Percentiles rank a stretch among this genome's conserved stretches.
Evolutionary conservation across 2,888 invertebrate genomes (phyloP).

Genomic region (Parnassius mnemosyne): DNA sequence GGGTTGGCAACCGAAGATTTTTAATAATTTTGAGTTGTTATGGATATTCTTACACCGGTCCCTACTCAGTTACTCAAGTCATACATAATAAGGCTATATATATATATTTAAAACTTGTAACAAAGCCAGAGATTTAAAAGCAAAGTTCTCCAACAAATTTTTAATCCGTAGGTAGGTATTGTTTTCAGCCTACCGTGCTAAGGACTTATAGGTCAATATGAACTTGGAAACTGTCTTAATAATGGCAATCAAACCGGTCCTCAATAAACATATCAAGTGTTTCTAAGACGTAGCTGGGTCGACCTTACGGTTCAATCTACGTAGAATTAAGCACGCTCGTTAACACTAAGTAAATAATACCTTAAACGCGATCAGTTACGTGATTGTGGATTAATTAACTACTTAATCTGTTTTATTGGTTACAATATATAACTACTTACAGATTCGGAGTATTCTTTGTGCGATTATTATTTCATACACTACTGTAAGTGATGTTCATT

Average conservation of each 20-base stretch:
- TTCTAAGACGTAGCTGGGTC: slow-evolving; percentile 30
- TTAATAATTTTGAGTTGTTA: too few relatives aligned
- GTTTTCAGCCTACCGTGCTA: slow-evolving; percentile 9
- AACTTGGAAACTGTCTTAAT: slow-evolving; percentile 34
- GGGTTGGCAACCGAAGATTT: too few relatives aligned
- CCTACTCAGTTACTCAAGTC: too few relatives aligned
- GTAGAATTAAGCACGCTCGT: slow-evolving; percentile 23
- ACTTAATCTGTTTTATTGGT: neutral
- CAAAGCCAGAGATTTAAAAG: too few relatives aligned
- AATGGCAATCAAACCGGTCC: slow-evolving; percentile 40
- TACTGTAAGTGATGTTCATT: too few relatives aligned
- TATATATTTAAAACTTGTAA: too few relatives aligned
- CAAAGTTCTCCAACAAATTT: neutral
- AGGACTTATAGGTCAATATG: slow-evolving; percentile 18
- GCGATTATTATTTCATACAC: too few relatives aligned
- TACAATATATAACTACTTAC: too few relatives aligned
- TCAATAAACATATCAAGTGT: slow-evolving; percentile 68
- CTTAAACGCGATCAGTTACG: slow-evolving; percentile 9
- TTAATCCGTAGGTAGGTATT: slow-evolving; percentile 9
- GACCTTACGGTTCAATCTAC: slow-evolving; percentile 1
- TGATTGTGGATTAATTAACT: slow-evolving; percentile 18
- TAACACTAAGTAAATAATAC: slow-evolving; percentile 23
- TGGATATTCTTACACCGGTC: too few relatives aligned
- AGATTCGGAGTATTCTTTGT: too few relatives aligned
- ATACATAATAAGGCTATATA: too few relatives aligned